Percentiles rank a stretch among this genome's conserved stretches.
Evolutionary conservation across 2,797 vertebrate genomes (phyloP).

Genomic region (Falco biarmicus): DNA sequence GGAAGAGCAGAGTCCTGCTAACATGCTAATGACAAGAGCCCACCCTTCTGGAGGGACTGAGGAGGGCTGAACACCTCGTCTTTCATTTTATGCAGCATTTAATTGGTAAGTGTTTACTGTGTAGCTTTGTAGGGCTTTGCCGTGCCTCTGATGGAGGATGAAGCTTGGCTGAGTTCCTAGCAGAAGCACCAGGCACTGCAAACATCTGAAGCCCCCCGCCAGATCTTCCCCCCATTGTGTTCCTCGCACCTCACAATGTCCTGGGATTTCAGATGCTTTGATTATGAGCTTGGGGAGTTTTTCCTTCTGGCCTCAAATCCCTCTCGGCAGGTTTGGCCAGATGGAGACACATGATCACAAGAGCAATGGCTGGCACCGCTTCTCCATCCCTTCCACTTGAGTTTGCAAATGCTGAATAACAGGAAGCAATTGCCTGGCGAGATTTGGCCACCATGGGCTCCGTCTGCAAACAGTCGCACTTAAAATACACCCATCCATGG

Average conservation of each 20-base stretch:
- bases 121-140: background rate
- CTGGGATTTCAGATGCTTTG: background rate
- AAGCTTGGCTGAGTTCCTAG: background rate
- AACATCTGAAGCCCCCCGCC: background rate
- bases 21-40: fast-evolving
- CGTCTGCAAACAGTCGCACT: background rate
- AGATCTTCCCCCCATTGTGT: background rate
- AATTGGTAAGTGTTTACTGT: fast-evolving
- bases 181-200: background rate
- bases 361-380: background rate
- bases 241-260: fast-evolving
- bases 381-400: background rate
- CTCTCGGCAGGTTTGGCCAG: background rate
- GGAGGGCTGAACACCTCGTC: fast-evolving
- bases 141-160: background rate
- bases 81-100: background rate
- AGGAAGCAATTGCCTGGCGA: background rate
- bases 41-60: background rate
- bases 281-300: background rate
- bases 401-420: background rate
- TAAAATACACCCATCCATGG: background rate
- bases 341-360: background rate
- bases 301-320: background rate
- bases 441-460: background rate
- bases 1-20: background rate